Evolutionary conservation across 2,113 vertebrate genomes (phyloP).

Genomic region (Hippocampus mohnikei): DNA sequence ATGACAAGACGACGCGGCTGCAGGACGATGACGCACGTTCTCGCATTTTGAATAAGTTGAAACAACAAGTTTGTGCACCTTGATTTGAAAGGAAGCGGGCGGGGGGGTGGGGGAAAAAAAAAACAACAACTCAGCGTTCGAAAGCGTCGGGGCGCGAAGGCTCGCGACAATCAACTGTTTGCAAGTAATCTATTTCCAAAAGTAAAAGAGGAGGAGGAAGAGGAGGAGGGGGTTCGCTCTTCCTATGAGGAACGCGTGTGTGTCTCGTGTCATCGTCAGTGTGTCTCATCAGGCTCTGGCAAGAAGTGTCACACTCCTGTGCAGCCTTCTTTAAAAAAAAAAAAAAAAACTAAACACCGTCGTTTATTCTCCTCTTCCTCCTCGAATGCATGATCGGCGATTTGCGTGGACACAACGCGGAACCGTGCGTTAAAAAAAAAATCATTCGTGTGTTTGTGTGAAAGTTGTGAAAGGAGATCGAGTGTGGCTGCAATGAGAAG

Average conservation of each 20-base stretch:
- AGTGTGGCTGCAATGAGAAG: conserved; percentile 93
- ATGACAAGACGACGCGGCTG: conserved; percentile 2
- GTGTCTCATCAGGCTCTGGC: conserved; percentile 85
- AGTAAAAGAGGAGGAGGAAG: conserved; percentile 53
- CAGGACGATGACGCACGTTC: neutral
- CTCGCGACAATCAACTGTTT: conserved; percentile 70
- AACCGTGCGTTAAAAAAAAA: conserved; percentile 57
- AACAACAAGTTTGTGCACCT: conserved; percentile 71
- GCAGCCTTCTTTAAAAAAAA: conserved; percentile 65
- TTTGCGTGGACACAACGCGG: conserved; percentile 61
- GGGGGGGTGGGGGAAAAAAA: neutral
- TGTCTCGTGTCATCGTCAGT: conserved; percentile 89
- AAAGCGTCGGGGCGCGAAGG: conserved; percentile 53
- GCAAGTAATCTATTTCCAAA: conserved; percentile 78
- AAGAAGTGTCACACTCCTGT: conserved; percentile 85
- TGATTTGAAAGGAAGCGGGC: neutral
- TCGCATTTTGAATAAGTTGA: neutral
- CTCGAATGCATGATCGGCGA: conserved; percentile 74
- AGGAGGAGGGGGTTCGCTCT: conserved; percentile 82
- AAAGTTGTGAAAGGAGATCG: conserved; percentile 94
- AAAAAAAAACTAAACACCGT: neutral
- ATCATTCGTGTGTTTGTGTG: conserved; percentile 30
- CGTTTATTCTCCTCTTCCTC: neutral
- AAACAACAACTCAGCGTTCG: conserved; percentile 51
- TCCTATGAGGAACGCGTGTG: conserved; percentile 85